Base-by-base conservation (phyloP, 2,888 invertebrate genomes). In the Thera obeliscata region DNA sequence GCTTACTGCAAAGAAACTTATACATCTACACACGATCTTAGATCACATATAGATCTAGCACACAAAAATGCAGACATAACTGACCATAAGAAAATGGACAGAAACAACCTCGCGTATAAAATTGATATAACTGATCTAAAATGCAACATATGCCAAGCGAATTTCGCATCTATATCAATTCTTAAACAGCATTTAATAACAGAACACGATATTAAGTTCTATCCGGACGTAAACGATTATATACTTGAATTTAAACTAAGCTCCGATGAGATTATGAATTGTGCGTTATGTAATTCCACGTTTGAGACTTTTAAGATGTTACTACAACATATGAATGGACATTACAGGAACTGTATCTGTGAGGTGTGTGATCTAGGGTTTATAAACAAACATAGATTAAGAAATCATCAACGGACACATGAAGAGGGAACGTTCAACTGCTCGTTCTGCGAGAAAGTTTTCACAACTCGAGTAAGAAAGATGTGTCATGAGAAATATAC, bases 301-400 rank as follows among this genome's bases (percentile, higher is more conserved):
- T 93, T 84, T 63, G 91, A 91, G 58, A 91, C 91, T 0, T 92
- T 92, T 41, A 91, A 91, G 78, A 91, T 88, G 87, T 59, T 92
- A 0, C 12, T 89, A 0, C 91, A 91, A 68, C 93, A 93, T 12
- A 92, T 93, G 92, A 92, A 92, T 41, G 86, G 88, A 0, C 93
- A 92, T 74, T 92, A 91, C 60, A 82, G 91, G 35, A 91, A 92
- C 61, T 91, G 84, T 67, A 81, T 92, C 0, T 93, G 93, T 43
- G 90, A 90, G 1, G 82, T 86, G 0, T 93, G 93, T 60, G 90
- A 91, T 66, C 70, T 88, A 71, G 92, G 92, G 0, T 93, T 89
- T 64, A 86, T 91, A 33, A 92, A 91, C 43, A 87, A 86, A 48
- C 89, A 90, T 56, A 81, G 90, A 9, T 70, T 92, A 41, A 86